A percentile compares a stretch with the other conserved stretches of the same genome.
phyloP scores from a whole-genome alignment of 2,888 invertebrate genomes.

The Tuta absoluta region DNA sequence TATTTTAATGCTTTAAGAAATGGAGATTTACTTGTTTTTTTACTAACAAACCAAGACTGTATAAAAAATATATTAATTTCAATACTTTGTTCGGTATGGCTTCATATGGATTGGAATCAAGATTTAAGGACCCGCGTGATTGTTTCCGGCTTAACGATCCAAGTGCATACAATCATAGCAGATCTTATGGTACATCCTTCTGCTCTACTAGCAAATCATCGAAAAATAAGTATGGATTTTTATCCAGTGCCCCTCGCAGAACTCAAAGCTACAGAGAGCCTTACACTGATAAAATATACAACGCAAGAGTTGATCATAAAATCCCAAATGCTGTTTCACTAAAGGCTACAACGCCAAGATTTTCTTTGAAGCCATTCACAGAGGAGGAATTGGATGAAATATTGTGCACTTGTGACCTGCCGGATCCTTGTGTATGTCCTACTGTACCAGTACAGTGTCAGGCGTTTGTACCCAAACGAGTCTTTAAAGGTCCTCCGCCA shows the following conservation, averaged over 20 bases:
- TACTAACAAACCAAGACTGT: no score
- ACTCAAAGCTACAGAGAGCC: conserved; percentile 40
- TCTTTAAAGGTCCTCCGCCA: conserved; percentile 58
- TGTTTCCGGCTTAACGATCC: conserved; percentile 59
- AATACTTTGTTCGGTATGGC: conserved; percentile 9
- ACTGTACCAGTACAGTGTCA: conserved; percentile 50
- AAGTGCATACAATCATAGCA: conserved; percentile 49
- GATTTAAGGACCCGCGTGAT: conserved; percentile 51
- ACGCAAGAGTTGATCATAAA: conserved; percentile 39
- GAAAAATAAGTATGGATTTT: conserved; percentile 55
- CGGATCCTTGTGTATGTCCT: conserved; percentile 56
- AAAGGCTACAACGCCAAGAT: conserved; percentile 59
- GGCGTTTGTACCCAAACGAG: conserved; percentile 46
- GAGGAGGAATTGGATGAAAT: conserved; percentile 58
- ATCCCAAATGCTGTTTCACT: conserved; percentile 60
- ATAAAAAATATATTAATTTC: not conserved
- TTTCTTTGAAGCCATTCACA: conserved; percentile 59
- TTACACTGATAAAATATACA: conserved; percentile 62
- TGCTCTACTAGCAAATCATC: conserved; percentile 26
- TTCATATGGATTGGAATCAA: conserved; percentile 55
- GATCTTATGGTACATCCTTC: not conserved
- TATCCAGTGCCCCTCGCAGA: conserved; percentile 52
- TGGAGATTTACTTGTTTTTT: not conserved
- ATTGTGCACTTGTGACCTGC: conserved; percentile 60
- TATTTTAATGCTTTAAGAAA: no score